Evolutionary conservation across 2,797 vertebrate genomes (phyloP), one percentile per base, ranked within the genome.

Genomic region (Gymnothorax javanicus): DNA sequence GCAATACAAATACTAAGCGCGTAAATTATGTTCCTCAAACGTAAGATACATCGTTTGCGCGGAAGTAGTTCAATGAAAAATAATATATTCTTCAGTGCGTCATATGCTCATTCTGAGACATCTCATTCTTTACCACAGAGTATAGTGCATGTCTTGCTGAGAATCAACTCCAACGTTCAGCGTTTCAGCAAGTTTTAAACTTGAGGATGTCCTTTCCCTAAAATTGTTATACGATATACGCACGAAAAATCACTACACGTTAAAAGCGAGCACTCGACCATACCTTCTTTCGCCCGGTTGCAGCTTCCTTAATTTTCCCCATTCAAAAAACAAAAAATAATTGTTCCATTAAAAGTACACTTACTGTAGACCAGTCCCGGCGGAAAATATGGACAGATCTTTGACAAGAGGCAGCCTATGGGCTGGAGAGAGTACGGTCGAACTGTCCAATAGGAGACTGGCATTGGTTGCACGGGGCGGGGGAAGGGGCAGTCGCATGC

Each of bases 321-420:
- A 85, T 86, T 83, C 85, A 86, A 87, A 87, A 82, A 82, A 84
- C 52, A 17, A 81, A 86, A 62, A 6, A 57, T 82, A 62, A 6
- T 43, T 82, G 71, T 62, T 67, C 58, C n/a, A 77, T 25, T 60
- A 87, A 77, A 86, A 86, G 33, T 81, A 69, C 23, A 81, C 82
- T 62, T 20, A 77, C 62, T 52, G 77, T 58, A 71, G 58, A 33
- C 60, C 52, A 75, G 83, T 56, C 92, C 87, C 90, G 50, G 88
- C 86, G 87, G 86, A 89, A 84, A 91, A 50, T 64, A 88, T 56
- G 89, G 93, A 94, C 92, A 92, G 92, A 89, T 91, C 89, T 62
- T 9, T 86, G 93, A 92, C 89, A 82, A 89, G 56, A 43, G 23
- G 3, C 87, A 87, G 89, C 95, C 94, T 94, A 95, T 95, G 89